Evolutionary conservation across 2,888 invertebrate species (phyloP).

Genomic region (Nomada flava): DNA sequence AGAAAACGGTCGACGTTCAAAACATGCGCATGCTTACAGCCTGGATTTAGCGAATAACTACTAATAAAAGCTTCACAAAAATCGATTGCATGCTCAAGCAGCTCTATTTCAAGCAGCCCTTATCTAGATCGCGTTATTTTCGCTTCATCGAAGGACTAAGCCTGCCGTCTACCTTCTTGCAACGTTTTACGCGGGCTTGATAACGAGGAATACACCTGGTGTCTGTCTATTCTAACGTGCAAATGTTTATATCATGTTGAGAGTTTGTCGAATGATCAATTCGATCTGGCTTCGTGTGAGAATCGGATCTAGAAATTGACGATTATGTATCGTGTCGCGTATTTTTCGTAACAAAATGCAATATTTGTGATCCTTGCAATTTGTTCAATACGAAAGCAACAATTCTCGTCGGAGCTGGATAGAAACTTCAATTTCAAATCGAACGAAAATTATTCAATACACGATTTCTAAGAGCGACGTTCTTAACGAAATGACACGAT

Average conservation of each 20-base stretch:
- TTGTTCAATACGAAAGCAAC: not conserved
- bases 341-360: too few species aligned
- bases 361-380: not conserved
- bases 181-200: conserved; percentile 20
- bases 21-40: conserved; percentile 61
- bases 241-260: conserved; percentile 8
- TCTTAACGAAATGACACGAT: not conserved
- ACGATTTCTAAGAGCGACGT: not conserved
- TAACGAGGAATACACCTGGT: not conserved
- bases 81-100: conserved; percentile 72
- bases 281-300: not conserved
- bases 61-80: conserved; percentile 59
- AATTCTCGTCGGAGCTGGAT: too few species aligned
- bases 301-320: not conserved
- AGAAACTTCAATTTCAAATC: not conserved
- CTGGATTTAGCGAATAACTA: conserved; percentile 47
- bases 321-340: not conserved
- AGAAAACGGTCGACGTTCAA: conserved; percentile 3
- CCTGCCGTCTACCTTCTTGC: conserved; percentile 16
- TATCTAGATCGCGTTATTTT: conserved; percentile 68
- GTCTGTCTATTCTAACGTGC: conserved; percentile 10
- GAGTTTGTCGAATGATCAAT: not conserved
- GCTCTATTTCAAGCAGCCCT: conserved; percentile 69
- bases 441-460: not conserved
- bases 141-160: conserved; percentile 54